phyloP scores from a whole-genome alignment of 2,113 vertebrate species.

The Psophia crepitans region DNA sequence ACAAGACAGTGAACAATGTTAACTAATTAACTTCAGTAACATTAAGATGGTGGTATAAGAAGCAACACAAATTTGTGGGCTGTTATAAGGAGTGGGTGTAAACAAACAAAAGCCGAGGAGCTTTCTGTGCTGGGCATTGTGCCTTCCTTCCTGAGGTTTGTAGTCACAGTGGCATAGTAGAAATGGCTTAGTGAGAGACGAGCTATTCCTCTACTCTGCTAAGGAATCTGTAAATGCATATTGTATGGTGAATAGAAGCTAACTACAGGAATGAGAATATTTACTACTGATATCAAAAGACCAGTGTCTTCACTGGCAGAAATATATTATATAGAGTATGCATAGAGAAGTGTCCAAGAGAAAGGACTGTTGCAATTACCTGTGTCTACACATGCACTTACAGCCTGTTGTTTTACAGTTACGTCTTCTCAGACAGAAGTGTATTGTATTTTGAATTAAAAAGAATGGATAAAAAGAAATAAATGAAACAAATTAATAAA shows the following conservation, averaged over 20 bases:
- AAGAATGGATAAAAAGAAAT: not conserved
- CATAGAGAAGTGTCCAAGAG: not conserved
- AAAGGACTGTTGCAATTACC: not conserved
- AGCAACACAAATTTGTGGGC: not conserved
- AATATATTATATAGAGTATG: rapidly evolving
- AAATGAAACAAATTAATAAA: not conserved
- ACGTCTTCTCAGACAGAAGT: not conserved
- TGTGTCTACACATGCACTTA: not conserved
- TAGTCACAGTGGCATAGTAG: not conserved
- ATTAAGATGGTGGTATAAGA: not conserved
- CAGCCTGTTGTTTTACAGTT: not conserved
- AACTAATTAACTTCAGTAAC: not conserved
- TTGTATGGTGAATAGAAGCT: not conserved
- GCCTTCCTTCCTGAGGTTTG: not conserved
- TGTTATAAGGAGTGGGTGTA: not conserved
- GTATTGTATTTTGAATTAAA: not conserved
- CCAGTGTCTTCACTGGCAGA: not conserved
- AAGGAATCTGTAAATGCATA: not conserved
- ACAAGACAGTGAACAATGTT: not conserved
- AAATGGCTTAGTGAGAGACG: not conserved
- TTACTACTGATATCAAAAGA: not conserved
- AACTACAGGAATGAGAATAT: not conserved
- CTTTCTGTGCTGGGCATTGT: not conserved
- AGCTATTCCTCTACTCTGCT: not conserved
- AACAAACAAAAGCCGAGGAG: not conserved